These are phyloP conservation scores for Flabesymbios commensalis DNA, from an alignment of 2,888 invertebrate species.

Conservation along the genomic window DNA sequence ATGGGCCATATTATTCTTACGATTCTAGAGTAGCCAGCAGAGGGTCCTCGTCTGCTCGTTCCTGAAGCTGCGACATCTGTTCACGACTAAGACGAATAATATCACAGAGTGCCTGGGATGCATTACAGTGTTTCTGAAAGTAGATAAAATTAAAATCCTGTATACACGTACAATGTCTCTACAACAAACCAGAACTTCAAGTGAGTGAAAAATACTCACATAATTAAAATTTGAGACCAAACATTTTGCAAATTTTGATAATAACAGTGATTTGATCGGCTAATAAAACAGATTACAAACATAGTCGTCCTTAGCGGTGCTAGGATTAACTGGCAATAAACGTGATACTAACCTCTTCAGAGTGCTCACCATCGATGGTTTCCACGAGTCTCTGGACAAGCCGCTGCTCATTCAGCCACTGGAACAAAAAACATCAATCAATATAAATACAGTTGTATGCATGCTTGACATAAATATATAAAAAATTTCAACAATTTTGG, in stretches of 20 bases:
- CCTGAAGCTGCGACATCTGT: slow-evolving; percentile 62
- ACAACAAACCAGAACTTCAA: background rate
- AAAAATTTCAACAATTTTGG: background rate
- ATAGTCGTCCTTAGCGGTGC: background rate
- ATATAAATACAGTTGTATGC: slow-evolving; percentile 64
- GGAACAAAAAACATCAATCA: slow-evolving; percentile 63
- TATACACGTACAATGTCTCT: background rate
- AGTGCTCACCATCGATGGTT: slow-evolving; percentile 70
- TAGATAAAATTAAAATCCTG: slow-evolving; percentile 2
- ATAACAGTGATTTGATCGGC: no score
- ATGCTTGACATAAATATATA: background rate
- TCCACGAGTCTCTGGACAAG: slow-evolving; percentile 80
- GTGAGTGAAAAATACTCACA: no score
- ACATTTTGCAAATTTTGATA: no score
- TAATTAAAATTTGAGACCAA: no score
- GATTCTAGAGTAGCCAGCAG: slow-evolving; percentile 75
- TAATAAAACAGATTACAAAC: background rate
- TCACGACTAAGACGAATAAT: slow-evolving; percentile 69
- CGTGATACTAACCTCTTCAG: slow-evolving; percentile 66
- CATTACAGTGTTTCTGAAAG: slow-evolving; percentile 75
- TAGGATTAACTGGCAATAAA: background rate
- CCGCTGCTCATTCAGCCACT: slow-evolving; percentile 91
- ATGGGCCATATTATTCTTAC: slow-evolving; percentile 63
- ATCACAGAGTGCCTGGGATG: slow-evolving; percentile 85
- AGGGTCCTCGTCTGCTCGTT: slow-evolving; percentile 72